Percentiles rank a stretch among this genome's conserved stretches.
Evolutionary conservation across 2,113 vertebrate species (phyloP).

Genomic region (Mohoua ochrocephala): DNA sequence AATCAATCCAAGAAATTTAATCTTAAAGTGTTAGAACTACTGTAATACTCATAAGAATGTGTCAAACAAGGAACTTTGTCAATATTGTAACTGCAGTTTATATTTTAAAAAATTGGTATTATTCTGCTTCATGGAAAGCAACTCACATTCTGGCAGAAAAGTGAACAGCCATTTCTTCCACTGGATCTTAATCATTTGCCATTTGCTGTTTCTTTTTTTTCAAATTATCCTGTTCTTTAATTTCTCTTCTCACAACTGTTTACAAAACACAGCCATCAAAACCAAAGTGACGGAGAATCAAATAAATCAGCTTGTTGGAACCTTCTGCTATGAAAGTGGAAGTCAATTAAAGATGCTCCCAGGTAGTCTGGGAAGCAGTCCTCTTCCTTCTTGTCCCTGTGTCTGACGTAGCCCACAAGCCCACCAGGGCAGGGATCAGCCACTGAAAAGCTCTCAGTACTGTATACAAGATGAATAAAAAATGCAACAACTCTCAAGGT

Average conservation of each 20-base stretch:
- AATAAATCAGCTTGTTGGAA: background rate
- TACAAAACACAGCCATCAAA: background rate
- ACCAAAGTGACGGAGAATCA: background rate
- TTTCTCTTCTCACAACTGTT: background rate
- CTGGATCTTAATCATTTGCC: background rate
- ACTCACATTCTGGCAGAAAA: background rate
- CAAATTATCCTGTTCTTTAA: background rate
- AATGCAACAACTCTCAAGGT: background rate
- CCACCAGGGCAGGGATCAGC: background rate
- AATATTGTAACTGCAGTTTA: background rate
- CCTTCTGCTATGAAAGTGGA: background rate
- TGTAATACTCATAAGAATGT: background rate
- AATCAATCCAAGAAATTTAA: background rate
- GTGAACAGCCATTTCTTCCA: background rate
- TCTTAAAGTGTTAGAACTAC: background rate
- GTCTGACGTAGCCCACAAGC: background rate
- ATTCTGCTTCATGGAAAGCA: background rate
- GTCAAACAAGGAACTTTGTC: background rate
- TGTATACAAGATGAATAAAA: background rate
- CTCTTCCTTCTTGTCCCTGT: background rate
- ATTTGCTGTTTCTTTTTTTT: background rate
- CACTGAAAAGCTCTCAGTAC: background rate
- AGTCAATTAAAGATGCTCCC: background rate
- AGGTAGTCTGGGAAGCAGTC: background rate
- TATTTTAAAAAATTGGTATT: background rate